A percentile compares a stretch with the other conserved stretches of the same genome.
Conservation (phyloP, 2,797 vertebrate species). For the Eulemur coronatus region DNA sequence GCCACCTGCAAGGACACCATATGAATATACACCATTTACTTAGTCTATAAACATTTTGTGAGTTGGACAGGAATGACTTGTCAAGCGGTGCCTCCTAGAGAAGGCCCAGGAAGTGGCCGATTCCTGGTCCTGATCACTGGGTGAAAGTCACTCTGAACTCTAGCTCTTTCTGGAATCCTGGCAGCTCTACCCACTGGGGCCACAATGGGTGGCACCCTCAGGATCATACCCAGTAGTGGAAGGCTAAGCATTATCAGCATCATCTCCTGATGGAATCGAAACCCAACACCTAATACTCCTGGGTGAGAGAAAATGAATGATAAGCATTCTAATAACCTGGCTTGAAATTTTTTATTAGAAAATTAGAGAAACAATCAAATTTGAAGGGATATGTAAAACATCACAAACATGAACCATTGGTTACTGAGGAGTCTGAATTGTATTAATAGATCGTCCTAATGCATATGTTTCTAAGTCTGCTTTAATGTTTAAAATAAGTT, state of each 20-base stretch:
- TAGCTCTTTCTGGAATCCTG: not conserved
- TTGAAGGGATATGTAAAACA: not conserved
- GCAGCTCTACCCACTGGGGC: not conserved
- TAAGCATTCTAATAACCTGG: not conserved
- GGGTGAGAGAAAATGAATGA: not conserved
- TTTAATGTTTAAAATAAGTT: not conserved
- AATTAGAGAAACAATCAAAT: conserved; percentile 1
- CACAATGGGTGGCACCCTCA: not conserved
- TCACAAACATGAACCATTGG: not conserved
- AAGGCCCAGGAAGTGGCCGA: not conserved
- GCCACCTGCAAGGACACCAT: not conserved
- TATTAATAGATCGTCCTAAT: not conserved
- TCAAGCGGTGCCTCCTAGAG: not conserved
- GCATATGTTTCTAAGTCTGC: not conserved
- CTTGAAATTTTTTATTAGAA: conserved; percentile 25
- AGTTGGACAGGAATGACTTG: not conserved
- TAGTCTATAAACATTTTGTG: not conserved
- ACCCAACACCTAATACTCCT: not conserved
- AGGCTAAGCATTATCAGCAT: not conserved
- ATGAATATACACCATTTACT: not conserved
- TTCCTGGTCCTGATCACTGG: not conserved
- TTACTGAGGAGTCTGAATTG: not conserved
- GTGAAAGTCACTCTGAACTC: not conserved
- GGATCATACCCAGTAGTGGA: not conserved
- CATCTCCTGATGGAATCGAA: not conserved